phyloP scores from a whole-genome alignment of 2,888 invertebrate species.

The Noctua comes region DNA sequence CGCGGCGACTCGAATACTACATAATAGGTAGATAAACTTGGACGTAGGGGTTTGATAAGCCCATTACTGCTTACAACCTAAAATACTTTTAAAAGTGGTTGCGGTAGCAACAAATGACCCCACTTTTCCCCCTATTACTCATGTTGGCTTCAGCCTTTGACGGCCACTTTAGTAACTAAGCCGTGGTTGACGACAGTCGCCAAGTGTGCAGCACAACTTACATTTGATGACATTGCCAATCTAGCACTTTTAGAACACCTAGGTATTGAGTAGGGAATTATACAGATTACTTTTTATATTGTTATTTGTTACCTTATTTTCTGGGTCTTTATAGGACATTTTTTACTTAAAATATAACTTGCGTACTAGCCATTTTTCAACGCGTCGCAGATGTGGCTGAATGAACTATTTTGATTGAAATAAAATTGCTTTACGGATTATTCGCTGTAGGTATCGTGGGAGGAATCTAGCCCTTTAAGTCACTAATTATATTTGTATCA shows the following conservation, averaged over 20 bases:
- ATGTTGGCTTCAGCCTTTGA: neutral
- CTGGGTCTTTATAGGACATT: neutral
- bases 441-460: neutral
- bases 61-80: neutral
- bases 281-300: constrained; percentile 14
- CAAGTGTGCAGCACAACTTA: constrained; percentile 8
- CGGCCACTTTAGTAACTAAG: neutral
- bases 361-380: neutral
- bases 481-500: neutral
- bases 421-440: constrained; percentile 1
- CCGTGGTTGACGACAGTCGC: neutral
- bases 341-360: neutral
- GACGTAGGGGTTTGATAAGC: neutral
- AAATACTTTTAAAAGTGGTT: neutral
- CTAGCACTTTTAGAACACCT: neutral
- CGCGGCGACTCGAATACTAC: neutral
- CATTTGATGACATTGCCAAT: neutral
- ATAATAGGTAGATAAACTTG: neutral
- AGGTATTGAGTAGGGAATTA: constrained; percentile 1
- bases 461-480: neutral
- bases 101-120: neutral
- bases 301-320: constrained; percentile 5
- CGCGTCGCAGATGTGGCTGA: neutral
- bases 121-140: neutral
- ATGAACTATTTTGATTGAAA: constrained; percentile 4